Conservation (phyloP, 1,140 invertebrate species). For the Mactra quadrangularis region DNA sequence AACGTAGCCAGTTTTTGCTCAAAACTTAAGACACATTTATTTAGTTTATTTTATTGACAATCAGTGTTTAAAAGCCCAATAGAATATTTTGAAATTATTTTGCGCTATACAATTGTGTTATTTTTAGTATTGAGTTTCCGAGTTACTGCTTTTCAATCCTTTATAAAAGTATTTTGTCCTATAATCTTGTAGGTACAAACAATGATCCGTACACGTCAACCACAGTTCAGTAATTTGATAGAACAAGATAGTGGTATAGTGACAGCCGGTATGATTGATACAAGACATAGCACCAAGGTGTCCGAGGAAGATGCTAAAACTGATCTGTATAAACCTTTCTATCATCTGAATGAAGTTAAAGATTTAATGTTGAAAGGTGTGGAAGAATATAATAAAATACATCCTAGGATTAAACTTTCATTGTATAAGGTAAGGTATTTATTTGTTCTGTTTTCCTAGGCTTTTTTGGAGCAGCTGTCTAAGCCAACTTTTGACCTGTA, state of each 20-base stretch:
- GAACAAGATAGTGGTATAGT: constrained; percentile 83
- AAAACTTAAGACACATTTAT: no score
- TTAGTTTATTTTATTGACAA: no score
- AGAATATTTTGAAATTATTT: no score
- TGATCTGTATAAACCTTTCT: constrained; percentile 77
- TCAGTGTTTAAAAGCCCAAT: no score
- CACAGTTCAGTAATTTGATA: constrained; percentile 81
- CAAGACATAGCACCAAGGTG: constrained; percentile 72
- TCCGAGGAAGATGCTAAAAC: constrained; percentile 79
- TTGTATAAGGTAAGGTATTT: constrained; percentile 78
- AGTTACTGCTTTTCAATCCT: no score
- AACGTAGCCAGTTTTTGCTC: no score
- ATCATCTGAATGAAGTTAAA: constrained; percentile 70
- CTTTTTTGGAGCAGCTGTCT: no score
- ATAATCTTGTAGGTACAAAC: constrained; percentile 78
- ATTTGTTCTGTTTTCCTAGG: constrained; percentile 34
- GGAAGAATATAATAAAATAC: constrained; percentile 83
- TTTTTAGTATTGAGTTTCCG: no score
- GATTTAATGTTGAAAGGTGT: constrained; percentile 79
- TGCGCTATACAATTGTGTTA: no score
- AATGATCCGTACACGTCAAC: constrained; percentile 70
- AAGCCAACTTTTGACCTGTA: no score
- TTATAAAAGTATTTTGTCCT: no score
- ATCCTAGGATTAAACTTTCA: constrained; percentile 80
- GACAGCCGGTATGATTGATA: constrained; percentile 80